Evolutionary conservation across 2,113 vertebrate genomes (phyloP), one percentile per base, ranked within the genome.

Genomic region (Cepphus grylle): DNA sequence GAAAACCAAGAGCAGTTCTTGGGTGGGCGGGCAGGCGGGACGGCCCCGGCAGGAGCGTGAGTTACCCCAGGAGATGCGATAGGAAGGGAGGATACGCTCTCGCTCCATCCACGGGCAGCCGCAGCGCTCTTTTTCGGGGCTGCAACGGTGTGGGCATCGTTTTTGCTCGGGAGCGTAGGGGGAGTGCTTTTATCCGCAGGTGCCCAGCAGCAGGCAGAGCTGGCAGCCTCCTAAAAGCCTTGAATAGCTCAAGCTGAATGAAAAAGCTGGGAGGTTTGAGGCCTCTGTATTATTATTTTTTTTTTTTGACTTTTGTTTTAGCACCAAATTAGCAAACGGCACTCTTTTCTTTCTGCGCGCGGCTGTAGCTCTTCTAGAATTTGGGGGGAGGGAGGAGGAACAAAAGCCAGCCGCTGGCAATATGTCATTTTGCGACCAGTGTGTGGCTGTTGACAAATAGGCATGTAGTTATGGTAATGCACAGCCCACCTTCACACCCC

Each of bases 21-120:
- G 10, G 8, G 12, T 38, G 38, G 40, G 40, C 40, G 40, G 40
- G n/a, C 27, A 3, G 11, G 45, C 47, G 23, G 36, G 21, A 9
- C 8, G 16, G 14, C 30, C 30, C 49, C 86, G 12, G 22, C 47
- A 11, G 73, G 52, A 80, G n/a, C 15, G 0, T 0, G 47, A 17
- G 38, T 15, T 29, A 7, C 56, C 26, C 4, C 3, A 1, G 72
- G 32, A 63, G 55, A 32, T 32, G 67, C 4, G 8, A 12, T 40
- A 26, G 15, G 38, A 5, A 34, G 21, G 78, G 72, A 53, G 43
- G 21, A 22, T 5, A 1, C 4, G 0, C 40, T 11, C 11, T 22
- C 27, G 1, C 34, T 14, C 38, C 34, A 0, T 2, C 15, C 36
- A 6, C 2, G 1, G 20, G 23, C 2, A 36, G 38, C 66, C 6